phyloP scores from a whole-genome alignment of 2,888 invertebrate genomes.

The Helicoverpa assulta region DNA sequence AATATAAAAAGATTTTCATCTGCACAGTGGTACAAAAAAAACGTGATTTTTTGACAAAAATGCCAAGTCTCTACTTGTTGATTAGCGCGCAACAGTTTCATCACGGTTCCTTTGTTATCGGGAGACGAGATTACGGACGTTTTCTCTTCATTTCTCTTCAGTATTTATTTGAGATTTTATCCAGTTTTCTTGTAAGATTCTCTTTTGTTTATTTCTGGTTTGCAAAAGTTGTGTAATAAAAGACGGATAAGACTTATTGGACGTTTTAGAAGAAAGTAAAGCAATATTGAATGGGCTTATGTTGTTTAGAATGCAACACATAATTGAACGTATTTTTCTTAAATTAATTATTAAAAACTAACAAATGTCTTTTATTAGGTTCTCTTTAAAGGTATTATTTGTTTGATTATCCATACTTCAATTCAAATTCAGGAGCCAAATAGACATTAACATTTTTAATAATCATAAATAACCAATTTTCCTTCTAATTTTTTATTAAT shows the following conservation, averaged over 20 bases:
- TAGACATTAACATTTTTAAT: no score
- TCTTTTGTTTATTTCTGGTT: conserved; percentile 10
- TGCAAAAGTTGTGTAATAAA: background rate
- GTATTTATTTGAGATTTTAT: conserved; percentile 7
- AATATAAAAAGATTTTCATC: conserved; percentile 21
- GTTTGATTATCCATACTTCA: no score
- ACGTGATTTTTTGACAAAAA: conserved; percentile 29
- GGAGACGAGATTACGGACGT: background rate
- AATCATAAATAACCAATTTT: background rate
- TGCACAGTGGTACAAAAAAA: conserved; percentile 38
- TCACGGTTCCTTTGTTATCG: conserved; percentile 67
- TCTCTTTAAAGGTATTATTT: background rate
- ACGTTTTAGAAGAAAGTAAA: background rate
- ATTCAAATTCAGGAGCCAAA: background rate
- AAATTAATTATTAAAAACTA: background rate
- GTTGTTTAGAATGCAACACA: background rate
- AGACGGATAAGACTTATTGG: no score
- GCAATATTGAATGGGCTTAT: background rate
- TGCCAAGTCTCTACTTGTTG: conserved; percentile 76
- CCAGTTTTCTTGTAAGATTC: conserved; percentile 4
- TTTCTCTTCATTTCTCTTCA: conserved; percentile 5
- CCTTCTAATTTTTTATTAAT: background rate
- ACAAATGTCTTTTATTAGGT: background rate
- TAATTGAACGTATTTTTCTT: background rate
- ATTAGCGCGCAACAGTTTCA: conserved; percentile 80